phyloP scores from a whole-genome alignment of 2,113 vertebrate genomes.

The Notarius quadriscutis region DNA sequence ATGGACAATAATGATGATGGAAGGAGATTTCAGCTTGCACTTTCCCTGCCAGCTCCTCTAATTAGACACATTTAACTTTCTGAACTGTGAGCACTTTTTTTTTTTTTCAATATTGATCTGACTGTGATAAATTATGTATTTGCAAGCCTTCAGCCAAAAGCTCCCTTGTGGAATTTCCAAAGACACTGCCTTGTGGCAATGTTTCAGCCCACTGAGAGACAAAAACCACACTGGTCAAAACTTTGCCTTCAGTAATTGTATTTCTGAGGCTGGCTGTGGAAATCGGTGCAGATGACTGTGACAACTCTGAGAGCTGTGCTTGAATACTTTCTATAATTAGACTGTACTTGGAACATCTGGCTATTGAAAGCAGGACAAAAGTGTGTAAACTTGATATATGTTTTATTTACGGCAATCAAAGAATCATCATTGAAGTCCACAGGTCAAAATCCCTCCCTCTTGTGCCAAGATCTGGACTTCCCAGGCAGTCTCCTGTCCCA shows the following conservation, averaged over 20 bases:
- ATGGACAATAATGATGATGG: slow-evolving; percentile 43
- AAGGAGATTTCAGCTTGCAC: slow-evolving; percentile 27
- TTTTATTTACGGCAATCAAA: background rate
- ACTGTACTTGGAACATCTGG: background rate
- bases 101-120: slow-evolving; percentile 64
- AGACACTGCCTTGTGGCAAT: slow-evolving; percentile 64
- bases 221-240: slow-evolving; percentile 72
- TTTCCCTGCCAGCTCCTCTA: slow-evolving; percentile 20
- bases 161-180: slow-evolving; percentile 66
- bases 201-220: slow-evolving; percentile 58
- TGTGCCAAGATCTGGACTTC: too few relatives aligned
- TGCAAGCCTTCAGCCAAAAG: slow-evolving; percentile 57
- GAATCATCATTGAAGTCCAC: background rate
- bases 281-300: background rate
- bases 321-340: background rate
- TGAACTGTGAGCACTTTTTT: slow-evolving; percentile 13
- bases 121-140: slow-evolving; percentile 71
- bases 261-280: slow-evolving; percentile 50
- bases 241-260: slow-evolving; percentile 49
- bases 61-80: slow-evolving; percentile 46
- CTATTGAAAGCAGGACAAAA: background rate
- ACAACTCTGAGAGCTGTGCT: background rate
- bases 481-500: too few relatives aligned
- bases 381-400: background rate
- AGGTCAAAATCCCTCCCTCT: background rate